A percentile compares a stretch with the other conserved stretches of the same genome.
Evolutionary conservation across 2,797 vertebrate species (phyloP).

Genomic region (Fringilla coelebs): DNA sequence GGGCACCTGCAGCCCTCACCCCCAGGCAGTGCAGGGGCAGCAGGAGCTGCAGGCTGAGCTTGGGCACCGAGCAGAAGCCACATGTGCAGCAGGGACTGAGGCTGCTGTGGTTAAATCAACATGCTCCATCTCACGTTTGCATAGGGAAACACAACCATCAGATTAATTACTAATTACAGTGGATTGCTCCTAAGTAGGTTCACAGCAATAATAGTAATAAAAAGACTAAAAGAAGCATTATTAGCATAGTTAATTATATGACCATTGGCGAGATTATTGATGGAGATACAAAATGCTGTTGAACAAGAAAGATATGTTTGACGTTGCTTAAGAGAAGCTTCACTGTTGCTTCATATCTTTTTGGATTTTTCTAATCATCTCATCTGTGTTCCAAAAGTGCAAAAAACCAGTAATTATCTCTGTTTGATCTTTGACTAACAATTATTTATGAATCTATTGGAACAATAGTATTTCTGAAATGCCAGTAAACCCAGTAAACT

Average conservation of each 20-base stretch:
- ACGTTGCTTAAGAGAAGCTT: constrained; percentile 39
- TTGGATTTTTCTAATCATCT: constrained; percentile 53
- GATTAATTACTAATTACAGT: constrained; percentile 56
- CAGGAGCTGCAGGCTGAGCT: not conserved
- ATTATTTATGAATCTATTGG: constrained; percentile 26
- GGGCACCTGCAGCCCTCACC: not conserved
- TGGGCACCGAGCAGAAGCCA: not conserved
- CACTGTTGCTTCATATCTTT: constrained; percentile 33
- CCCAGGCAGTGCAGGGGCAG: fast-evolving
- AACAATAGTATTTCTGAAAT: constrained; percentile 36
- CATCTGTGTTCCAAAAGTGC: constrained; percentile 56
- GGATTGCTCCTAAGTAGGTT: constrained; percentile 44
- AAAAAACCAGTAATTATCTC: constrained; percentile 46
- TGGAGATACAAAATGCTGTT: constrained; percentile 57
- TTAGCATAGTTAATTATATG: constrained; percentile 63
- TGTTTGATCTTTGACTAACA: constrained; percentile 56
- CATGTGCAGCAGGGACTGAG: not conserved
- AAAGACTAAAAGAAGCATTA: constrained; percentile 51
- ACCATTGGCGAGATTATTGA: constrained; percentile 36
- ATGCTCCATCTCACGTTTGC: constrained; percentile 51
- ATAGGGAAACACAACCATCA: constrained; percentile 50
- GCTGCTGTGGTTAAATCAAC: constrained; percentile 28
- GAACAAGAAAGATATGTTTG: constrained; percentile 65
- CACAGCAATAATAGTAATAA: constrained; percentile 45
- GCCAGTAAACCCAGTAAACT: constrained; percentile 8